phyloP scores from a whole-genome alignment of 2,113 vertebrate species.

The Melospiza melodia region DNA sequence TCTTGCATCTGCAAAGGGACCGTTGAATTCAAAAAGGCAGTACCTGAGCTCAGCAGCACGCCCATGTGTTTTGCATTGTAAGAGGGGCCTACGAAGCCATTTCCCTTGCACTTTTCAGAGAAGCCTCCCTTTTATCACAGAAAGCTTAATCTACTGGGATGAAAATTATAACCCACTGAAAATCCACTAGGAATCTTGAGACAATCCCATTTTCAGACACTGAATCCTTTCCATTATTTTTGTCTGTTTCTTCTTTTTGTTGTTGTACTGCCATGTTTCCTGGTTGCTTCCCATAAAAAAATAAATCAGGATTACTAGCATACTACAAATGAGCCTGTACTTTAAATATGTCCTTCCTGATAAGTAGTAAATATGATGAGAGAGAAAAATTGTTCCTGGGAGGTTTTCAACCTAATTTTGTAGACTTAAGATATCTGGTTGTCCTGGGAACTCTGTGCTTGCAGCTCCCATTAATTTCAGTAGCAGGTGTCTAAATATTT shows the following conservation, averaged over 20 bases:
- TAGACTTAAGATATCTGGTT: slow-evolving; percentile 39
- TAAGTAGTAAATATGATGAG: slow-evolving; percentile 57
- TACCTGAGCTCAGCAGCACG: background rate
- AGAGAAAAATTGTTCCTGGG: slow-evolving; percentile 52
- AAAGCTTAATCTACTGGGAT: background rate
- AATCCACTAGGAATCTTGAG: background rate
- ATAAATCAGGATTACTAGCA: background rate
- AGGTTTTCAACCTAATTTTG: slow-evolving; percentile 48
- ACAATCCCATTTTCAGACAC: background rate
- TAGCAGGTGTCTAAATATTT: slow-evolving; percentile 66
- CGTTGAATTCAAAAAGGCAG: background rate
- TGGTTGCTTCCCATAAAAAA: background rate
- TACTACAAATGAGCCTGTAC: background rate
- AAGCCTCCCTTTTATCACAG: background rate
- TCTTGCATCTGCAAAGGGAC: slow-evolving; percentile 23
- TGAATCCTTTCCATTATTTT: background rate
- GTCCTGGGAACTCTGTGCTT: slow-evolving; percentile 27
- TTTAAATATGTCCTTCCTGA: slow-evolving; percentile 30
- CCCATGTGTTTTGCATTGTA: slow-evolving; percentile 39
- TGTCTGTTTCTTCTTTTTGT: background rate
- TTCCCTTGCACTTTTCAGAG: slow-evolving; percentile 24
- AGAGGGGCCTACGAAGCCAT: slow-evolving; percentile 7
- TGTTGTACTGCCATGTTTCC: background rate
- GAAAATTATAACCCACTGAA: slow-evolving; percentile 22
- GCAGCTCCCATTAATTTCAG: slow-evolving; percentile 49